phyloP scores from a whole-genome alignment of 2,888 invertebrate species.

The Zygothrica quintamaculata region DNA sequence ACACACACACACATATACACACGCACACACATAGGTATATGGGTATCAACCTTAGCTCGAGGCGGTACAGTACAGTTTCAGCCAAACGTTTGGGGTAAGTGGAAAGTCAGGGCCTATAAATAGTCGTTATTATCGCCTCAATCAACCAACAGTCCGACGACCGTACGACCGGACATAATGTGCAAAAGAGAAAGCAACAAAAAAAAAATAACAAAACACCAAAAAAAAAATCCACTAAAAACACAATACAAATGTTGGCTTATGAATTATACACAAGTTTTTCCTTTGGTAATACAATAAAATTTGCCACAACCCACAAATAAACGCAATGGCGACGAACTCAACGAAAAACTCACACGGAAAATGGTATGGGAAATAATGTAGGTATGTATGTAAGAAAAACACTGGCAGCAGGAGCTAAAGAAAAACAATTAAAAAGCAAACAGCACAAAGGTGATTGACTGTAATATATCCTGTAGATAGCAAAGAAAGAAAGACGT shows the following conservation, averaged over 20 bases:
- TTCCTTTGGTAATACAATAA: conserved; percentile 38
- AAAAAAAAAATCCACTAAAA: conserved; percentile 14
- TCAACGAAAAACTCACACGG: conserved; percentile 2
- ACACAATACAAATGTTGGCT: conserved; percentile 42
- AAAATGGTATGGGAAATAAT: conserved; percentile 15
- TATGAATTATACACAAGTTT: conserved; percentile 69
- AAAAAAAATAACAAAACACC: conserved; percentile 9
- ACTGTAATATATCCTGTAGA: conserved; percentile 5
- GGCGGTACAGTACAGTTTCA: too few species aligned
- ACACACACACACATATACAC: too few species aligned
- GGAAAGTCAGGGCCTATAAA: conserved; percentile 48
- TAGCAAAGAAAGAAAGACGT: too few species aligned
- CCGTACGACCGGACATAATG: conserved; percentile 4
- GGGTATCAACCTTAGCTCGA: too few species aligned
- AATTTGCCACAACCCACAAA: conserved; percentile 23
- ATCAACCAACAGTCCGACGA: conserved; percentile 34
- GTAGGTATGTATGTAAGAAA: conserved; percentile 63
- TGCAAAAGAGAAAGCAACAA: conserved; percentile 3
- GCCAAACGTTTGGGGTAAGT: neutral
- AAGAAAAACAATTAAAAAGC: conserved; percentile 40
- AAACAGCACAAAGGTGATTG: neutral
- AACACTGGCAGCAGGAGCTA: conserved; percentile 35
- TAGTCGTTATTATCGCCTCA: conserved; percentile 66
- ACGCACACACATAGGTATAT: neutral
- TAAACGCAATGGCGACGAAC: conserved; percentile 2